A percentile compares a stretch with the other conserved stretches of the same genome.
Conservation (phyloP, 2,113 vertebrate species). For the Phasianus colchicus region DNA sequence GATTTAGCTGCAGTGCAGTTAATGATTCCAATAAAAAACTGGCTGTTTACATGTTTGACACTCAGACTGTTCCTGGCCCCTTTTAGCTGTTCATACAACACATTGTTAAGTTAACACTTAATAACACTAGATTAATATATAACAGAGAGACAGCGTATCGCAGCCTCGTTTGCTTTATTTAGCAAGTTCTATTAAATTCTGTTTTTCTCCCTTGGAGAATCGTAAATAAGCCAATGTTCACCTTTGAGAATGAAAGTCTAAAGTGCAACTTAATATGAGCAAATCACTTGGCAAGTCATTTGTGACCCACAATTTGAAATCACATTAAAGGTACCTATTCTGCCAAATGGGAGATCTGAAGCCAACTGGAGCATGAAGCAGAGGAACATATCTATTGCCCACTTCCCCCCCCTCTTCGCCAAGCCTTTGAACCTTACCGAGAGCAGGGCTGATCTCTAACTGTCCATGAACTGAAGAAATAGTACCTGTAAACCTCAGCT, state of each 20-base stretch:
- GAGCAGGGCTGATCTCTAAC: neutral
- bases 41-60: slow-evolving; percentile 53
- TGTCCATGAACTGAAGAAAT: neutral
- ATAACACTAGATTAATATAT: slow-evolving; percentile 81
- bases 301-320: neutral
- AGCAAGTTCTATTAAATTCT: slow-evolving; percentile 70
- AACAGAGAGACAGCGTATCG: slow-evolving; percentile 61
- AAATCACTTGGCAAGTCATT: neutral
- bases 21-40: slow-evolving; percentile 71
- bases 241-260: slow-evolving; percentile 26
- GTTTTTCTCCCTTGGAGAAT: slow-evolving; percentile 42
- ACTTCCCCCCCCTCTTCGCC: neutral
- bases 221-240: slow-evolving; percentile 46
- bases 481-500: neutral
- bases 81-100: slow-evolving; percentile 61
- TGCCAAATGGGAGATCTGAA: neutral
- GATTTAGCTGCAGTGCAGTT: slow-evolving; percentile 57
- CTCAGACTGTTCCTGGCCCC: slow-evolving; percentile 41
- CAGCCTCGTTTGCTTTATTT: slow-evolving; percentile 70
- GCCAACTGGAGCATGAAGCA: neutral
- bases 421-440: neutral
- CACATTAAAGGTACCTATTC: neutral
- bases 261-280: neutral
- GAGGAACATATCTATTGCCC: neutral
- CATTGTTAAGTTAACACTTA: slow-evolving; percentile 81